Percentiles rank a stretch among this genome's conserved stretches.
phyloP scores from a whole-genome alignment of 2,113 vertebrate genomes.

The Heloderma charlesbogerti region DNA sequence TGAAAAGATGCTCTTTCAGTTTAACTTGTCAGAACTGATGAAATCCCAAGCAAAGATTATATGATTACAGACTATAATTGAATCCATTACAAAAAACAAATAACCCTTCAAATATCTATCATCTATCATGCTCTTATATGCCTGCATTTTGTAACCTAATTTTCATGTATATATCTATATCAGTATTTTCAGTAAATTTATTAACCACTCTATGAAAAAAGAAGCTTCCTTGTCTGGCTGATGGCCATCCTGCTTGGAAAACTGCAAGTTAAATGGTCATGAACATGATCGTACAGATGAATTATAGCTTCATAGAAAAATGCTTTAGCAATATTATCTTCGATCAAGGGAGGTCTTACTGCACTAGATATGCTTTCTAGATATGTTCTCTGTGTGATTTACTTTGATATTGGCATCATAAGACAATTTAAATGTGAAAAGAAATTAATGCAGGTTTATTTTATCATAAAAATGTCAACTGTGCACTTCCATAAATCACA shows the following conservation, averaged over 20 bases:
- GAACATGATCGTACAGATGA: accelerated
- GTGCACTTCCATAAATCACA: neutral
- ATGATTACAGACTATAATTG: neutral
- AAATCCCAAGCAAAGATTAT: neutral
- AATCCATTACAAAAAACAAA: neutral
- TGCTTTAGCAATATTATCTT: neutral
- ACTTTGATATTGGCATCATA: neutral
- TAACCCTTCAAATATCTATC: neutral
- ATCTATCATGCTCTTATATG: neutral
- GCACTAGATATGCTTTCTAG: neutral
- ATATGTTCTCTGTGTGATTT: neutral
- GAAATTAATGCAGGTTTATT: neutral
- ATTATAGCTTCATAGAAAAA: neutral
- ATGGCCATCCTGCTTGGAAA: neutral
- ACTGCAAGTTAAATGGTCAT: neutral
- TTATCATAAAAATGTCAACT: neutral
- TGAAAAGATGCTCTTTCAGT: neutral
- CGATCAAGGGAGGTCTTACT: neutral
- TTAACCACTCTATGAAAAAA: neutral
- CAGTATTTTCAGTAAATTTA: accelerated
- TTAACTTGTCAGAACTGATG: slow-evolving; percentile 12
- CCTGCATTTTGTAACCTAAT: neutral
- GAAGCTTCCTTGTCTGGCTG: neutral
- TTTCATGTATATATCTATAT: neutral
- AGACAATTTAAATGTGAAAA: slow-evolving; percentile 1